Conservation (phyloP, 2,113 vertebrate species). For the Perca fluviatilis region DNA sequence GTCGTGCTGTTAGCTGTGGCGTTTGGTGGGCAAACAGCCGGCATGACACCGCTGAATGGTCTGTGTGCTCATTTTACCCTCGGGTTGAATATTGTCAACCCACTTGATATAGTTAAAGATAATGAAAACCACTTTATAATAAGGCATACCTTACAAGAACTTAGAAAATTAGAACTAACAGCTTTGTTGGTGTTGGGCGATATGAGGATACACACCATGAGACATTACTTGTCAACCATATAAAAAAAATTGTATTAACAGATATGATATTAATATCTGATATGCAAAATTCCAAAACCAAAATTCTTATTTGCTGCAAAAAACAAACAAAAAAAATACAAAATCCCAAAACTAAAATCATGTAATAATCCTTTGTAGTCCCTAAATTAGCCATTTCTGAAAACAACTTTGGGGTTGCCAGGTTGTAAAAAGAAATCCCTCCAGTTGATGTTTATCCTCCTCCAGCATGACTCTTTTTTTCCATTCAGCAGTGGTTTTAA, state of each 20-base stretch:
- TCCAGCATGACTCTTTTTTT: background rate
- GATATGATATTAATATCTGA: background rate
- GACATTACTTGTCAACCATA: background rate
- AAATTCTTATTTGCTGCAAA: background rate
- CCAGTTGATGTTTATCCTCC: background rate
- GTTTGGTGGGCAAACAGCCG: constrained; percentile 52
- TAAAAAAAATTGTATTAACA: background rate
- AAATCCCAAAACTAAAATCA: no score
- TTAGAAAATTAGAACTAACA: background rate
- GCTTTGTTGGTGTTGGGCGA: background rate
- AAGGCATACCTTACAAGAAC: background rate
- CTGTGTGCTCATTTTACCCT: constrained; percentile 3
- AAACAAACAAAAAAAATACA: no score
- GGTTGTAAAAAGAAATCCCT: background rate
- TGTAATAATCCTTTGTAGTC: background rate
- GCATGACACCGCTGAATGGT: constrained; percentile 19
- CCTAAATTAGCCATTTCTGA: background rate
- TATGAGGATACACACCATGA: no score
- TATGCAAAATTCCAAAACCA: no score
- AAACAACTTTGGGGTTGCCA: background rate
- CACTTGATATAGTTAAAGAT: background rate
- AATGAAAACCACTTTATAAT: background rate
- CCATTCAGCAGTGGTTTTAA: background rate
- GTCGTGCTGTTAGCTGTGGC: constrained; percentile 44
- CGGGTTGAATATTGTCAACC: background rate